Evolutionary conservation across 2,888 invertebrate species (phyloP).

Genomic region (Cistogaster globosa): DNA sequence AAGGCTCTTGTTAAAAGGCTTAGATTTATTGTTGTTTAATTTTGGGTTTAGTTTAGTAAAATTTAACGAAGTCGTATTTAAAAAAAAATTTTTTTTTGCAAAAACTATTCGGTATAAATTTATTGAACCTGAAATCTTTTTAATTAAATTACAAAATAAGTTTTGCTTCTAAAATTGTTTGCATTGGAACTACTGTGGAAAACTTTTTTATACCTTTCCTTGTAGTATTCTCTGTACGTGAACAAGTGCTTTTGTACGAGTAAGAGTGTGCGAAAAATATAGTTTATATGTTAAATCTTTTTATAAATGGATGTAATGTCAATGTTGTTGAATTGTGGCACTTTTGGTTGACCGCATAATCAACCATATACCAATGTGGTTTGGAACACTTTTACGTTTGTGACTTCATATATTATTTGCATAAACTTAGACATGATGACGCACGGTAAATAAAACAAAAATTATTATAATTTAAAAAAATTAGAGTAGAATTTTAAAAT

Average conservation of each 20-base stretch:
- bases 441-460: conserved; percentile 28
- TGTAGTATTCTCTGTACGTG: neutral
- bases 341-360: conserved; percentile 64
- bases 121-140: too few species aligned
- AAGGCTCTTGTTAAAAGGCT: conserved; percentile 4
- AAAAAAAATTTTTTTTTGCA: neutral
- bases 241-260: neutral
- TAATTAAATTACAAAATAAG: too few species aligned
- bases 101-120: too few species aligned
- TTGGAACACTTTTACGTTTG: conserved; percentile 11
- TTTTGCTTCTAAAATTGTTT: too few species aligned
- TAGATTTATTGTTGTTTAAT: neutral
- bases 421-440: conserved; percentile 61
- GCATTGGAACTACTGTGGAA: neutral
- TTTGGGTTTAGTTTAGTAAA: neutral
- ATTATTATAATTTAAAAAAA: neutral
- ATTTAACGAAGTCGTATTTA: neutral
- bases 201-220: neutral
- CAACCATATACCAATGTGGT: conserved; percentile 59
- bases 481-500: neutral
- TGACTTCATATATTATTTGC: conserved; percentile 52
- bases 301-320: conserved; percentile 50
- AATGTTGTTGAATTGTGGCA: conserved; percentile 65
- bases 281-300: conserved; percentile 3
- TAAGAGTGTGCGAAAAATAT: conserved; percentile 4